Evolutionary conservation across 2,113 vertebrate species (phyloP).

Genomic region (Clarias gariepinus): DNA sequence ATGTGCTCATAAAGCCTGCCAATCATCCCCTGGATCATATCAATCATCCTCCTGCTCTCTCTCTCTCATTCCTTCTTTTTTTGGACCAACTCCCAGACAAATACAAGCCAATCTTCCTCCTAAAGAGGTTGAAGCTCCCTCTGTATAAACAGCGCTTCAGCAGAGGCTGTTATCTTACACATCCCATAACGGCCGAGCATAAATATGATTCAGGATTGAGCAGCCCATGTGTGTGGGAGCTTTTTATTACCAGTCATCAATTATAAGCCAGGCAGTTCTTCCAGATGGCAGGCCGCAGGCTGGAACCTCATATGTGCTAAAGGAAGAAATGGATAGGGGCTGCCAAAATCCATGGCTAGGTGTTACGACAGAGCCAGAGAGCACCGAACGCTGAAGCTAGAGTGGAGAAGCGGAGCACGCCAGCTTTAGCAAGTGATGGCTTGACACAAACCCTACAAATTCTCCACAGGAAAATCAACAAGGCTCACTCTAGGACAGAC

Average conservation of each 20-base stretch:
- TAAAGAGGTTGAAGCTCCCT: slow-evolving; percentile 7
- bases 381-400: background rate
- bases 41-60: background rate
- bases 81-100: slow-evolving; percentile 15
- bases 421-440: background rate
- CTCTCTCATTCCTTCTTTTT: background rate
- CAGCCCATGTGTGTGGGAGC: background rate
- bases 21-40: slow-evolving; percentile 17
- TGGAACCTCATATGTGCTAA: slow-evolving; percentile 30
- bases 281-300: slow-evolving; percentile 14
- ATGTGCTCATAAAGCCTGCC: background rate
- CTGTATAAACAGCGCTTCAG: slow-evolving; percentile 31
- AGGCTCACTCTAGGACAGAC: background rate
- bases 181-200: slow-evolving; percentile 14
- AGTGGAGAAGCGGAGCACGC: background rate
- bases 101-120: slow-evolving; percentile 1
- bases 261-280: slow-evolving; percentile 9
- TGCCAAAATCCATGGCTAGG: slow-evolving; percentile 31
- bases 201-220: slow-evolving; percentile 30
- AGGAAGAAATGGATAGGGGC: slow-evolving; percentile 21
- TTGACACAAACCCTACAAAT: background rate
- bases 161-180: slow-evolving; percentile 2
- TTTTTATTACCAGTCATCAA: slow-evolving; percentile 18
- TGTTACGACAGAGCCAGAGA: background rate
- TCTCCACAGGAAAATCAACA: background rate